Percentiles rank a stretch among this genome's conserved stretches.
Conservation (phyloP, 2,888 invertebrate genomes). For the Tetranychus piercei region DNA sequence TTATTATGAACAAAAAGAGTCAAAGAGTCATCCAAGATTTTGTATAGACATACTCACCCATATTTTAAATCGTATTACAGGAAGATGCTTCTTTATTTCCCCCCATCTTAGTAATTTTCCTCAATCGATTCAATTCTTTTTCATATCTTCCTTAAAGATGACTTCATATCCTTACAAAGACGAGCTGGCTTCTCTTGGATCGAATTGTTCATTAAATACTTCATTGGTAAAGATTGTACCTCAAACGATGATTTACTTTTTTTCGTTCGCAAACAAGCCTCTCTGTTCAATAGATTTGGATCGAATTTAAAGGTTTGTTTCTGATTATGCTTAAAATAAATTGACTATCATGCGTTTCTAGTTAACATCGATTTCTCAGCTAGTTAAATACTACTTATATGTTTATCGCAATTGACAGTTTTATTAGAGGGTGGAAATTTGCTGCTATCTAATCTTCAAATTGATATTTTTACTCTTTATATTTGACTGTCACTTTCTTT, state of each 20-base stretch:
- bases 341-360: too few species aligned
- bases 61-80: too few species aligned
- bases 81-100: not conserved
- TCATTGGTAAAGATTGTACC: slow-evolving; percentile 55
- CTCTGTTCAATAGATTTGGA: slow-evolving; percentile 22
- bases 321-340: not conserved
- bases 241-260: slow-evolving; percentile 65
- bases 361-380: too few species aligned
- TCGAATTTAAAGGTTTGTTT: slow-evolving; percentile 48
- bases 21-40: too few species aligned
- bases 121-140: not conserved
- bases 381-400: slow-evolving; percentile 11
- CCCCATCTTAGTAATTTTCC: not conserved
- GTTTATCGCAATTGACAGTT: not conserved
- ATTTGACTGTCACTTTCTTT: too few species aligned
- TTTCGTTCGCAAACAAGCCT: slow-evolving; percentile 45
- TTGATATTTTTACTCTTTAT: too few species aligned
- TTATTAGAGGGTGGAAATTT: too few species aligned
- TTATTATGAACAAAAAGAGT: too few species aligned
- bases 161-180: not conserved
- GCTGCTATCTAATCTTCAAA: too few species aligned
- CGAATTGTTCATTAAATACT: slow-evolving; percentile 78
- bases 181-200: slow-evolving; percentile 46
- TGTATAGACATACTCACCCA: too few species aligned
- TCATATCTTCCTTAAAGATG: not conserved